Evolutionary conservation across 1,140 invertebrate genomes (phyloP).

Genomic region (Diprion similis): DNA sequence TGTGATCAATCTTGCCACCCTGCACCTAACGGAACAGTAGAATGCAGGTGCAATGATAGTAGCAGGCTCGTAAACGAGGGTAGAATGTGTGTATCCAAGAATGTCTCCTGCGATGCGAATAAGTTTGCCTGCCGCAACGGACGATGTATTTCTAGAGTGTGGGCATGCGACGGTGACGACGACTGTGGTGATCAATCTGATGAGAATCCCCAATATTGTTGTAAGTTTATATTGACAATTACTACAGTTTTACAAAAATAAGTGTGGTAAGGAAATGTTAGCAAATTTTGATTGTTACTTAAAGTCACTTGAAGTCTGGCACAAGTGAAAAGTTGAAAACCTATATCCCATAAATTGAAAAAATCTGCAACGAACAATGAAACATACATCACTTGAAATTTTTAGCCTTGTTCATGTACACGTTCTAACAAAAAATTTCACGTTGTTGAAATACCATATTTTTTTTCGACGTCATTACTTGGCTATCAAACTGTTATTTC

Average conservation of each 20-base stretch:
- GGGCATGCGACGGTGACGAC: slow-evolving; percentile 96
- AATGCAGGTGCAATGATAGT: slow-evolving; percentile 87
- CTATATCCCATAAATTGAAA: no score
- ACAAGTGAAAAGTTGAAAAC: background rate
- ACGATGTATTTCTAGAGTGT: slow-evolving; percentile 93
- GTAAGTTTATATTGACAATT: slow-evolving; percentile 59
- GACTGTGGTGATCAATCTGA: slow-evolving; percentile 95
- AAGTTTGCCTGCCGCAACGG: slow-evolving; percentile 96
- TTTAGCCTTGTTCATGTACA: background rate
- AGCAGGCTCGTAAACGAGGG: slow-evolving; percentile 91
- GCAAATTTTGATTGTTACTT: slow-evolving; percentile 15
- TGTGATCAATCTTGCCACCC: slow-evolving; percentile 96
- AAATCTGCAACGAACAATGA: no score
- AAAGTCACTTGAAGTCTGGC: background rate
- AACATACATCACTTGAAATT: no score
- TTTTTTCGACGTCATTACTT: no score
- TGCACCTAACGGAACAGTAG: slow-evolving; percentile 79
- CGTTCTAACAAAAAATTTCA: background rate
- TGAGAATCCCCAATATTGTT: slow-evolving; percentile 91
- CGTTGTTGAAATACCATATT: no score
- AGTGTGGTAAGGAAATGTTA: background rate
- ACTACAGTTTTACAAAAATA: slow-evolving; percentile 8
- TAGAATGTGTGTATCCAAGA: slow-evolving; percentile 87
- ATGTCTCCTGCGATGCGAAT: slow-evolving; percentile 84
- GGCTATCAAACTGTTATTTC: no score